Evolutionary conservation across 2,888 invertebrate genomes (phyloP).

Genomic region (Himalopsyche anomala): DNA sequence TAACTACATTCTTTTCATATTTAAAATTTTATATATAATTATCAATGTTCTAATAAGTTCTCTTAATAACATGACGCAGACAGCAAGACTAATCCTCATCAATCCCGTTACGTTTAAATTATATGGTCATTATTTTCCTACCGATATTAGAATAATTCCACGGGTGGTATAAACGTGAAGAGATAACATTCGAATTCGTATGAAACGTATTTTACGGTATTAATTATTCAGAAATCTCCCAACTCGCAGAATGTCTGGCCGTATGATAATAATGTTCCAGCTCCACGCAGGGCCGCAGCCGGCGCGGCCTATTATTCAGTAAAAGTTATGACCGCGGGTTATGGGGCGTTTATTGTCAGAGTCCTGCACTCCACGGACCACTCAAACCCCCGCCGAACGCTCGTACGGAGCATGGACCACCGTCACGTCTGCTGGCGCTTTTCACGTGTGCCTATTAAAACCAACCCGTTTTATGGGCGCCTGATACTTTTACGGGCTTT

Average conservation of each 20-base stretch:
- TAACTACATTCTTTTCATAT: no score
- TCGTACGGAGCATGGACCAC: not conserved
- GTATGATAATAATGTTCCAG: slow-evolving; percentile 50
- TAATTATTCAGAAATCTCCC: slow-evolving; percentile 56
- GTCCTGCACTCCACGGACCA: slow-evolving; percentile 16
- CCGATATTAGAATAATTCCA: not conserved
- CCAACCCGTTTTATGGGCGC: slow-evolving; percentile 49
- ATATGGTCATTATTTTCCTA: no score
- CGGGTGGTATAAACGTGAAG: slow-evolving; percentile 19
- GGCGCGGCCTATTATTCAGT: slow-evolving; percentile 53
- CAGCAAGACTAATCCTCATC: no score
- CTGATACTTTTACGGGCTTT: slow-evolving; percentile 50
- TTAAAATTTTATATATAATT: no score
- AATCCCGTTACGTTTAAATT: no score
- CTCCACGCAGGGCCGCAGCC: slow-evolving; percentile 50
- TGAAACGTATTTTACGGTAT: slow-evolving; percentile 56
- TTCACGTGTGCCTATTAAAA: slow-evolving; percentile 44
- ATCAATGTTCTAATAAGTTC: no score
- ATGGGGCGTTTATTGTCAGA: slow-evolving; percentile 60
- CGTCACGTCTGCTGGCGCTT: slow-evolving; percentile 14
- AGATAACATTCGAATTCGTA: slow-evolving; percentile 43
- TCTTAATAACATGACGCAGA: no score
- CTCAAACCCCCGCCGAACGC: slow-evolving; percentile 28
- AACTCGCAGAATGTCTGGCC: slow-evolving; percentile 56
- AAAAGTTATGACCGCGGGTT: slow-evolving; percentile 58